Evolutionary conservation across 2,888 invertebrate genomes (phyloP).

Genomic region (Ceraclea dissimilis): DNA sequence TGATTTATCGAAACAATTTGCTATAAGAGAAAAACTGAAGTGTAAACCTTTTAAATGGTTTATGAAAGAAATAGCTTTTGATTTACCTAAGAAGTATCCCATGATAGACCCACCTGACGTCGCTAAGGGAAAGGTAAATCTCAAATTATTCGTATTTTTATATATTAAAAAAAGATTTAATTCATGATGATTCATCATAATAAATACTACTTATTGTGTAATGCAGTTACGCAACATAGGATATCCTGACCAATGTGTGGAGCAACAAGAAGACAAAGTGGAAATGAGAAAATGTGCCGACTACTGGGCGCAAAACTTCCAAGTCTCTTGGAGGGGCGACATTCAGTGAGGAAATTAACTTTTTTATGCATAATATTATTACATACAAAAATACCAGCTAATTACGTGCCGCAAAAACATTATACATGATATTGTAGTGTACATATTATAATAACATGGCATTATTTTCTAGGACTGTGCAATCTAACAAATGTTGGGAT

Average conservation of each 20-base stretch:
- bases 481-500: conserved; percentile 73
- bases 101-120: conserved; percentile 77
- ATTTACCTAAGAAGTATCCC: conserved; percentile 79
- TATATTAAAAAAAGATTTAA: not conserved
- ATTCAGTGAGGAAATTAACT: conserved; percentile 37
- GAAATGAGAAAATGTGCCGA: conserved; percentile 3
- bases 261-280: not conserved
- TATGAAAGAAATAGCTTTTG: conserved; percentile 87
- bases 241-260: not conserved
- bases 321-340: conserved; percentile 76
- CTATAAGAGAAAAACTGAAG: conserved; percentile 60
- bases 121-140: conserved; percentile 65
- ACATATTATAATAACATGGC: too few species aligned
- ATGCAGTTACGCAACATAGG: not conserved
- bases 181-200: not conserved
- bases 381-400: too few species aligned
- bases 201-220: not conserved
- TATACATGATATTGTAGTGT: too few species aligned
- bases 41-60: conserved; percentile 96
- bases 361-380: too few species aligned
- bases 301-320: conserved; percentile 47
- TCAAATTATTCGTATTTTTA: not conserved
- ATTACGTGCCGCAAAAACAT: too few species aligned
- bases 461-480: not conserved
- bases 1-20: conserved; percentile 69